Conservation (phyloP, 64 coral and sea anemone species). For the Anthopleura sola region DNA sequence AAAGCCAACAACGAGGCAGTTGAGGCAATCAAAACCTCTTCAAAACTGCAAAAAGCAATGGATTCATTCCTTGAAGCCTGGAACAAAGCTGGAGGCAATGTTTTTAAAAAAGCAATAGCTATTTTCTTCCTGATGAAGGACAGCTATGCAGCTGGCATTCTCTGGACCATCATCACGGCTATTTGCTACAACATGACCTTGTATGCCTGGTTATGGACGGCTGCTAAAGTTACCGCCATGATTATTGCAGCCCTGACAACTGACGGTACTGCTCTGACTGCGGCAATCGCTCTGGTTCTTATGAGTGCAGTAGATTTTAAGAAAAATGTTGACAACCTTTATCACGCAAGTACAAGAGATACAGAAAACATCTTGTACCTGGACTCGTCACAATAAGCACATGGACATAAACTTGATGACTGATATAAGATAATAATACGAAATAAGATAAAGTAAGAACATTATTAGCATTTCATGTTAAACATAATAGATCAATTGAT, state of each 20-base stretch:
- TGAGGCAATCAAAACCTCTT: conserved; percentile 17
- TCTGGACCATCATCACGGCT: conserved; percentile 54
- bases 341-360: neutral
- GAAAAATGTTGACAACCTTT: conserved; percentile 35
- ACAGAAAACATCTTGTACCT: neutral
- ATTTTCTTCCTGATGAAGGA: conserved; percentile 45
- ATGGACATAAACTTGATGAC: too few relatives aligned
- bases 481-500: too few relatives aligned
- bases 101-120: conserved; percentile 28
- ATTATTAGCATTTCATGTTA: too few relatives aligned
- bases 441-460: too few relatives aligned
- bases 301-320: conserved; percentile 20
- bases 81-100: conserved; percentile 33
- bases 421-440: too few relatives aligned
- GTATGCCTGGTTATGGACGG: conserved; percentile 39
- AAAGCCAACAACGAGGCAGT: conserved; percentile 9
- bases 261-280: conserved; percentile 39
- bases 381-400: neutral
- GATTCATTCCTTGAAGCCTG: conserved; percentile 28
- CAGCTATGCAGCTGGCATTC: conserved; percentile 29
- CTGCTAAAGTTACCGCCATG: conserved; percentile 38
- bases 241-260: conserved; percentile 45
- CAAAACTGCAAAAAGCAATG: conserved; percentile 30
- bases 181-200: conserved; percentile 31
- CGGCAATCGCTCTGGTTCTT: conserved; percentile 31